These are phyloP conservation scores for Pteronura brasiliensis DNA, from an alignment of 2,113 vertebrate species.

Conservation along the genomic window DNA sequence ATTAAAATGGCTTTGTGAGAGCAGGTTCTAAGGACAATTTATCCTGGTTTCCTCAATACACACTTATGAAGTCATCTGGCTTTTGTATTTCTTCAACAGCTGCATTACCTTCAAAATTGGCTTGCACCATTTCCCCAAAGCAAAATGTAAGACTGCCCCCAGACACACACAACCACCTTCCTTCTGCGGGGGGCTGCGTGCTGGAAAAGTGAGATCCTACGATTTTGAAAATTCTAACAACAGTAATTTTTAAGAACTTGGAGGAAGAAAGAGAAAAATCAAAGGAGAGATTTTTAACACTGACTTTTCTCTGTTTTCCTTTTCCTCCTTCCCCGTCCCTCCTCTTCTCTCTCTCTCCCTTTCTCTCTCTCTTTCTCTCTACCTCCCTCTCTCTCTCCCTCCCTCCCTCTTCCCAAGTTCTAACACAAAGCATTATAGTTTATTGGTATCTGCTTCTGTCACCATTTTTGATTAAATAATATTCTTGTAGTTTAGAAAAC, in stretches of 20 bases:
- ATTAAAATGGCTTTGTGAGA: constrained; percentile 59
- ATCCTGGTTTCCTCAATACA: constrained; percentile 39
- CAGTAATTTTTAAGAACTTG: not conserved
- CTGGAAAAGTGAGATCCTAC: not conserved
- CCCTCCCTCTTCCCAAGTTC: not conserved
- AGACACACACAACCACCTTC: not conserved
- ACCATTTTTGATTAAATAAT: not conserved
- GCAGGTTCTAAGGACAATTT: constrained; percentile 35
- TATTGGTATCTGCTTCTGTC: not conserved
- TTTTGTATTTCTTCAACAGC: constrained; percentile 71
- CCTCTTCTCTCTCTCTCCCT: not conserved
- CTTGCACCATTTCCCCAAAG: constrained; percentile 50
- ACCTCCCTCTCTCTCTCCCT: not conserved
- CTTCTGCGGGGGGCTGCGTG: not conserved
- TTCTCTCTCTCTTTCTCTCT: not conserved
- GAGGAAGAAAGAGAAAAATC: not conserved
- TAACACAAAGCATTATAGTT: not conserved
- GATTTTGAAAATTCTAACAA: constrained; percentile 16
- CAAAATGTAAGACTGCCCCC: constrained; percentile 37
- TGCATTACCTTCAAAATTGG: constrained; percentile 50
- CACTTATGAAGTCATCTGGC: constrained; percentile 57
- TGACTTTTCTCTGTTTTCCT: not conserved
- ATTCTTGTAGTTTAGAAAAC: constrained; percentile 10
- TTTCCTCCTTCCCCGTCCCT: not conserved
- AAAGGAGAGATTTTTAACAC: not conserved